Conservation (phyloP, 2,797 vertebrate species). For the Fundulus diaphanus region DNA sequence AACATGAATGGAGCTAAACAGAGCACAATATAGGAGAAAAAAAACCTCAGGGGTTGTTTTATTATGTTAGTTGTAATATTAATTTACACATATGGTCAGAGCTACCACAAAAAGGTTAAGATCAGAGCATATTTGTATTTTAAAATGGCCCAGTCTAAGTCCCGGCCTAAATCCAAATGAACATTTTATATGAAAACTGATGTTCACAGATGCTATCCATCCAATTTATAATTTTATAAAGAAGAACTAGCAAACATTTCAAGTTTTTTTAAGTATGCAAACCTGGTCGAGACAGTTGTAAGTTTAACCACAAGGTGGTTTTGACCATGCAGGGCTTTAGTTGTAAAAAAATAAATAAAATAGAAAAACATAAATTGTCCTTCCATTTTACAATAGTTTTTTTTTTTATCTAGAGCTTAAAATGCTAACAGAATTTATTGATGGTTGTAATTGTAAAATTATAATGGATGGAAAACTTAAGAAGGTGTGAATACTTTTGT, state of each 20-base stretch:
- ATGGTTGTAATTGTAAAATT: neutral
- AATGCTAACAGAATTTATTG: neutral
- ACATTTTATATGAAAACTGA: neutral
- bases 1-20: too few relatives aligned
- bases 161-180: neutral
- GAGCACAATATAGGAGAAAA: too few relatives aligned
- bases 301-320: neutral
- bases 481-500: neutral
- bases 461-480: neutral
- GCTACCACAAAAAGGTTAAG: neutral
- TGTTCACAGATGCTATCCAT: neutral
- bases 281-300: neutral
- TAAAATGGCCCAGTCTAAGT: neutral
- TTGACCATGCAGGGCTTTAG: neutral
- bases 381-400: neutral
- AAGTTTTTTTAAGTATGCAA: neutral
- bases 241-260: neutral
- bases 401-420: neutral
- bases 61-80: too few relatives aligned
- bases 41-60: too few relatives aligned
- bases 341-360: too few relatives aligned
- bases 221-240: neutral
- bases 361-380: too few relatives aligned
- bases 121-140: neutral
- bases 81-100: neutral